phyloP scores from a whole-genome alignment of 2,797 vertebrate species.

The Apogon talboti region DNA sequence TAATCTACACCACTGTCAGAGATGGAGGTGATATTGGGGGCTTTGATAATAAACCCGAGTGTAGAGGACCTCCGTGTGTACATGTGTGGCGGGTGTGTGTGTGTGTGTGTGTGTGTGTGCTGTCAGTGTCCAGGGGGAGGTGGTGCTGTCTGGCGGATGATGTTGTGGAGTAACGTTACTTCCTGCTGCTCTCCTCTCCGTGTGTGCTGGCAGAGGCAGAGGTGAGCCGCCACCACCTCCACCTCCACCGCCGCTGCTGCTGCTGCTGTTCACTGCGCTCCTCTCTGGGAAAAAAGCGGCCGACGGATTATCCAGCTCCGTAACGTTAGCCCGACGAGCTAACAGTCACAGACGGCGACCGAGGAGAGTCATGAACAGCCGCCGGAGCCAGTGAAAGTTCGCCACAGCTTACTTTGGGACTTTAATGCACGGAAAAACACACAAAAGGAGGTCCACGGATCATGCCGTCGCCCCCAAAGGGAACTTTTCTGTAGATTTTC shows the following conservation, averaged over 20 bases:
- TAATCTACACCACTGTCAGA: no score
- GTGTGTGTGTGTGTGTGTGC: neutral
- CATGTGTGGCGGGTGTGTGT: neutral
- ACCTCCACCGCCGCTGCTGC: constrained; percentile 25
- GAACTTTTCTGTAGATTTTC: constrained; percentile 60
- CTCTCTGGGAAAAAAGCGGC: constrained; percentile 51
- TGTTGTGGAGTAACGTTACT: constrained; percentile 33
- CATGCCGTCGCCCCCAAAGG: constrained; percentile 64
- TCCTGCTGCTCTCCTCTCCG: constrained; percentile 46
- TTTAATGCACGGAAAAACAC: constrained; percentile 43
- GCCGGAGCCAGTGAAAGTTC: constrained; percentile 62
- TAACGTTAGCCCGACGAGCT: constrained; percentile 70
- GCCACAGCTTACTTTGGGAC: constrained; percentile 21
- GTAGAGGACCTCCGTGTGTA: no score
- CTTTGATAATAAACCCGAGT: no score
- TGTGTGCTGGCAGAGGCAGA: constrained; percentile 39
- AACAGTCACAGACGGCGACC: constrained; percentile 45
- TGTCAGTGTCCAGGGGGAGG: constrained; percentile 59
- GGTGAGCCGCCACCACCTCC: constrained; percentile 40
- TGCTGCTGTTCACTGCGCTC: constrained; percentile 42
- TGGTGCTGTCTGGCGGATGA: constrained; percentile 56
- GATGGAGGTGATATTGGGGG: no score
- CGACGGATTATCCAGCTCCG: constrained; percentile 63
- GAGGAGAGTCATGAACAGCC: constrained; percentile 58
- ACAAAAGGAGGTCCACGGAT: constrained; percentile 36